Conservation (phyloP, 2,888 invertebrate species). For the Zygaena filipendulae region DNA sequence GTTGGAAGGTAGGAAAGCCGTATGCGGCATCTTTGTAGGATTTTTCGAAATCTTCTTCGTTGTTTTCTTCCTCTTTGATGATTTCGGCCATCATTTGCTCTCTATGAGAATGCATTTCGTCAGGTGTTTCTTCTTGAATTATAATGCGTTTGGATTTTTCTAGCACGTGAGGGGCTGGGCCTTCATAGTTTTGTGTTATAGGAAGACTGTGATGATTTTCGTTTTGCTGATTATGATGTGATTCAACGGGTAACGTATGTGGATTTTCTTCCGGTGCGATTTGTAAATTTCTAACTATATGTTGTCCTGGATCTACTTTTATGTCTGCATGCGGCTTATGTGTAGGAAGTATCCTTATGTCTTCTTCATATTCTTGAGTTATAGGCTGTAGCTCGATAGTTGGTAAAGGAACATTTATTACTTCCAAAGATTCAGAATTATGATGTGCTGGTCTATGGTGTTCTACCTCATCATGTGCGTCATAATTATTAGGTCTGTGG, state of each 20-base stretch:
- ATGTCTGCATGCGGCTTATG: conserved; percentile 31
- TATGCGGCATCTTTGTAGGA: conserved; percentile 51
- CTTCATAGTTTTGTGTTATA: conserved; percentile 16
- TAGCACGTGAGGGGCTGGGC: conserved; percentile 27
- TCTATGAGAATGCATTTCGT: conserved; percentile 32
- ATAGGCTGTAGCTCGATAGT: conserved; percentile 30
- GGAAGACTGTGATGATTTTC: conserved; percentile 16
- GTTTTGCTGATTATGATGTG: conserved; percentile 18
- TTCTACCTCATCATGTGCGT: not conserved
- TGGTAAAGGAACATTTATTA: too few species aligned
- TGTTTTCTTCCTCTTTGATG: conserved; percentile 41
- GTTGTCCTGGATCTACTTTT: conserved; percentile 38
- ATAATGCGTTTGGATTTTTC: conserved; percentile 46
- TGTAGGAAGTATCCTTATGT: conserved; percentile 29
- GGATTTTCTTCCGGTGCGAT: conserved; percentile 15
- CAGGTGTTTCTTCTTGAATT: conserved; percentile 40
- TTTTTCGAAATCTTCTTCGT: conserved; percentile 56
- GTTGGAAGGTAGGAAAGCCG: conserved; percentile 47
- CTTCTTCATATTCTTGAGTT: conserved; percentile 38
- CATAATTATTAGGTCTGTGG: not conserved
- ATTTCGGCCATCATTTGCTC: conserved; percentile 38
- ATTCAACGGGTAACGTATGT: conserved; percentile 14
- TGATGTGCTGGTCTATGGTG: conserved; percentile 13
- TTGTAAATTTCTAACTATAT: too few species aligned
- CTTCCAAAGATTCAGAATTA: conserved; percentile 20